Evolutionary conservation across 2,797 vertebrate genomes (phyloP), one percentile per base, ranked within the genome.

Genomic region (Craterocephalus amniculus): DNA sequence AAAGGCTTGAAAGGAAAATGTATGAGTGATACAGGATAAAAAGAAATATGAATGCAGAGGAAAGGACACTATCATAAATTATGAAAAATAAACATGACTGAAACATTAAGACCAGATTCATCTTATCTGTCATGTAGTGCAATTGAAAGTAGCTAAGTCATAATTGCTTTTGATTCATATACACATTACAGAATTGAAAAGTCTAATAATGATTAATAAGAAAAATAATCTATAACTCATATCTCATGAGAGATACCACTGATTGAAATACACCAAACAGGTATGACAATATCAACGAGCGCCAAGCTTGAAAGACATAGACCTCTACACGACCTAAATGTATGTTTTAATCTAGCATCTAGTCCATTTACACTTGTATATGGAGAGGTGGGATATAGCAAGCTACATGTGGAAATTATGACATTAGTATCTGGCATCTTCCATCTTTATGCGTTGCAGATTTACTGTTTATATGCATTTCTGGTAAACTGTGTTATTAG

Each of bases 1-100:
- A 65, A 61, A 51, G 58, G n/a, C 29, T 20, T 54, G 58, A n/a
- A 10, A 0, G 32, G 38, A 69, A 68, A 3, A 10, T 43, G 20
- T 29, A 18, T 40, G 26, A 20, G 14, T 52, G 3, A 34, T 20
- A 38, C 1, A 60, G 35, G 45, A 3, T 43, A 51, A 10, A n/a
- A 4, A 51, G 3, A 54, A 13, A 13, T 8, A 3, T 35, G 7
- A 29, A 38, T 5, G n/a, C 6, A 16, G 3, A 9, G 1, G 7
- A 22, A n/a, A 22, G 20, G 4, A 20, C 43, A 45, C 10, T 16
- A 9, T n/a, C 3, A 9, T 3, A 3, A 22, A 22, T 1, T 10
- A 22, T 7, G 24, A 51, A 24, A n/a, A n/a, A 51, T 24, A 24
- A 51, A 51, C 14, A 49, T 22, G n/a, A 9, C 5, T 48, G 6